Evolutionary conservation across 2,113 vertebrate genomes (phyloP).

Genomic region (Sminthopsis crassicaudata): DNA sequence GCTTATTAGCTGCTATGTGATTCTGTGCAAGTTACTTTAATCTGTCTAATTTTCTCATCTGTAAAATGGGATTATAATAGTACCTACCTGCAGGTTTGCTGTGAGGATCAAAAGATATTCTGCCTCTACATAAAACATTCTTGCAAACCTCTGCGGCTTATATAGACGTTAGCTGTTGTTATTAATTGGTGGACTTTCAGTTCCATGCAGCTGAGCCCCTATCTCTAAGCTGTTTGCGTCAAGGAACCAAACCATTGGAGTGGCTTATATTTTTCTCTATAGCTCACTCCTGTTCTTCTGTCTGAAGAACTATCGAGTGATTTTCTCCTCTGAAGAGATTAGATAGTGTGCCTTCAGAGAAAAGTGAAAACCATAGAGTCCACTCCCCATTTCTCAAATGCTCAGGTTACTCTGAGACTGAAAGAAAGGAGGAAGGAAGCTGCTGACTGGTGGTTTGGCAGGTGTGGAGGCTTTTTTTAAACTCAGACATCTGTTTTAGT

Average conservation of each 20-base stretch:
- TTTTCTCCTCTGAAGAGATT: slow-evolving; percentile 50
- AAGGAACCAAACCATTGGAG: slow-evolving; percentile 35
- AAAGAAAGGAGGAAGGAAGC: slow-evolving; percentile 80
- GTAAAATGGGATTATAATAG: too few species aligned
- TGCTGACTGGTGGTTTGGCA: slow-evolving; percentile 76
- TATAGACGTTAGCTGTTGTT: not conserved
- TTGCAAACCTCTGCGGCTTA: not conserved
- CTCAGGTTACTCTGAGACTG: slow-evolving; percentile 68
- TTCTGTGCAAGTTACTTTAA: too few species aligned
- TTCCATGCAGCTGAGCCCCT: not conserved
- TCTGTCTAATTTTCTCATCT: too few species aligned
- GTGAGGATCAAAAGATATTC: too few species aligned
- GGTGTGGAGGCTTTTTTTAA: slow-evolving; percentile 77
- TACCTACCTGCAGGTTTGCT: too few species aligned
- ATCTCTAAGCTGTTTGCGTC: not conserved
- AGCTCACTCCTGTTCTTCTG: slow-evolving; percentile 36
- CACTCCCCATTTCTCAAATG: slow-evolving; percentile 69
- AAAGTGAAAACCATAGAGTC: slow-evolving; percentile 70
- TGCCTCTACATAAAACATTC: not conserved
- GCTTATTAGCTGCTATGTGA: too few species aligned
- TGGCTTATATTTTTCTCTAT: not conserved
- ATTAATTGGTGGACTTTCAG: not conserved
- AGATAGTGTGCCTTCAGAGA: slow-evolving; percentile 62
- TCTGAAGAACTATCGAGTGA: slow-evolving; percentile 45
- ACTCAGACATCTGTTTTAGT: slow-evolving; percentile 77